These are phyloP conservation scores for Periplaneta americana DNA, from an alignment of 1,140 invertebrate genomes.

Conservation along the genomic window DNA sequence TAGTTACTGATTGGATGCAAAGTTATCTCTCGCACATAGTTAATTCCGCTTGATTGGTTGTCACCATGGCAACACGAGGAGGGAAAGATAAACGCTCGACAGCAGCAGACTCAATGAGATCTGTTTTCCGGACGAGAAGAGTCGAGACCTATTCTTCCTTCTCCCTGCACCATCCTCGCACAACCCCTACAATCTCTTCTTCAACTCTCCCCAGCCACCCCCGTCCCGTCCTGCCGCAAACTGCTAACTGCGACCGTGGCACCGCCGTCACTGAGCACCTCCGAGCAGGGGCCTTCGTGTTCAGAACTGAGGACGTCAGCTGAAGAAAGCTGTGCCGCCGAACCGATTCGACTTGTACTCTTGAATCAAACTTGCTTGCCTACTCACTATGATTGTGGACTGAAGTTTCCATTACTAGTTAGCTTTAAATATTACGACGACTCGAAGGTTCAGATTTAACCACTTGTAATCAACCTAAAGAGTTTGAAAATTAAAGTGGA, in stretches of 20 bases:
- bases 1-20: constrained; percentile 21
- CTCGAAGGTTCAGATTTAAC: too few species aligned
- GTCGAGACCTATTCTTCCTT: not conserved
- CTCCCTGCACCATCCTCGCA: not conserved
- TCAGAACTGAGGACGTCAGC: too few species aligned
- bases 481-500: too few species aligned
- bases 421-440: too few species aligned
- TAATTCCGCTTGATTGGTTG: constrained; percentile 25
- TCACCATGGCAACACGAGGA: constrained; percentile 19
- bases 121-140: constrained; percentile 15
- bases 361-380: too few species aligned
- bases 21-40: constrained; percentile 21
- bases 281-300: not conserved
- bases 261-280: not conserved
- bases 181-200: not conserved
- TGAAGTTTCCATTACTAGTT: too few species aligned
- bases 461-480: too few species aligned
- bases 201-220: not conserved
- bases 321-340: too few species aligned
- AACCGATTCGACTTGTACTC: too few species aligned
- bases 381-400: too few species aligned
- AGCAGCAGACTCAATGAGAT: constrained; percentile 19
- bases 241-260: not conserved
- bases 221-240: not conserved
- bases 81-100: constrained; percentile 18